Evolutionary conservation across 2,113 vertebrate species (phyloP), one percentile per base, ranked within the genome.

Genomic region (Bagarius yarrelli): DNA sequence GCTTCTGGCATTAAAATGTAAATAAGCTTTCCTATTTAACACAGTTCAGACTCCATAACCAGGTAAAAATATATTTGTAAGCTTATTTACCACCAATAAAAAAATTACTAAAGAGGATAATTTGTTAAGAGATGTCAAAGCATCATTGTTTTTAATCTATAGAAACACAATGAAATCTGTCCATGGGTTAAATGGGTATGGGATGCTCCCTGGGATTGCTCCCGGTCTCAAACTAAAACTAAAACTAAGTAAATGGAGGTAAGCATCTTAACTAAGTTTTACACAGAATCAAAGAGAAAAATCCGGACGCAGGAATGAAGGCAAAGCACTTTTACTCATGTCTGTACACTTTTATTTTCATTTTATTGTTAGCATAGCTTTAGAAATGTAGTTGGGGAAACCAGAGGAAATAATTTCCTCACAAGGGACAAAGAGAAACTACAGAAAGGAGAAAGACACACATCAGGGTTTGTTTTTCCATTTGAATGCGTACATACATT

Each of bases 301-400:
- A 0, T 5, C 15, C 18, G 14, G 16, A 71, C 56, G 50, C 16
- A 9, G 0, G 25, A 82, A 70, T 69, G 8, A 75, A 69, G 25
- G 27, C 32, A 61, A 63, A 83, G 60, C 72, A 61, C 3, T 69
- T 59, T 36, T 36, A 40, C 61, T 83, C 32, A 56, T 84, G 94
- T 96, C 95, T 98, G 94, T 98, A 99, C 96, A 98, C 91, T 95
- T 97, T 88, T 97, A 95, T 94, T 95, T 94, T 92, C 93, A 91
- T 93, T 95, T 95, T 91, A 96, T 92, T 92, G 93, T 95, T 95
- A 98, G 95, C 95, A 94, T 92, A 95, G 93, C 94, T 95, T 95
- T 96, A 95, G 96, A 97, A 97, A 99, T 95, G 96, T 96, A 96
- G 61, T 93, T 86, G 94, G 1, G 89, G 90, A 90, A 93, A 93